Evolutionary conservation across 2,888 invertebrate genomes (phyloP).

Genomic region (Microctonus hyperodae): DNA sequence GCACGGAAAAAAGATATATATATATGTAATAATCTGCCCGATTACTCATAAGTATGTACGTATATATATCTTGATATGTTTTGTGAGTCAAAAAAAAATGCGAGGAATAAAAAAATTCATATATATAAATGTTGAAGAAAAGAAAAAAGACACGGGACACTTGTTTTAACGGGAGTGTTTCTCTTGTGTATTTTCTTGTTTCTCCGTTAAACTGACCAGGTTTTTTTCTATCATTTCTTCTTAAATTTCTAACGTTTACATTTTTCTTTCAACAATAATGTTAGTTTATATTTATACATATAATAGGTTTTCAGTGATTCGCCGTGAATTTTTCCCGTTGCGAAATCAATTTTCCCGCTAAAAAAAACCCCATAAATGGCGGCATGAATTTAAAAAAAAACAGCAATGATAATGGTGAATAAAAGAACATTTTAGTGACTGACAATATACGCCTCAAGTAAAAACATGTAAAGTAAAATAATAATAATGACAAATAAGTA

Average conservation of each 20-base stretch:
- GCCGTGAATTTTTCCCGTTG: constrained; percentile 12
- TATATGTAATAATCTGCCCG: background rate
- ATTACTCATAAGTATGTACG: too few relatives aligned
- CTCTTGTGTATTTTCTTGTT: background rate
- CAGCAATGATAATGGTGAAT: background rate
- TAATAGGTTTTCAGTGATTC: background rate
- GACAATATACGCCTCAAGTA: background rate
- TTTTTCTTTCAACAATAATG: constrained; percentile 21
- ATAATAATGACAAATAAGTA: background rate
- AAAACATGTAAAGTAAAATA: background rate
- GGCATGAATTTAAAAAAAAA: background rate
- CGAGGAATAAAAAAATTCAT: constrained; percentile 6
- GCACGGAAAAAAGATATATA: background rate
- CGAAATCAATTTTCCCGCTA: constrained; percentile 12
- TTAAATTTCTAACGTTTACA: background rate
- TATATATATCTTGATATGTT: background rate
- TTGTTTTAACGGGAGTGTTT: constrained; percentile 19
- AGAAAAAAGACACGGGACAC: background rate
- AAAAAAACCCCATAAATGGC: constrained; percentile 2
- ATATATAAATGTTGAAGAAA: background rate
- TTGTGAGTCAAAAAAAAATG: background rate
- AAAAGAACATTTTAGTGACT: too few relatives aligned
- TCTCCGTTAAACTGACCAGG: background rate
- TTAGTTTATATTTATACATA: too few relatives aligned
- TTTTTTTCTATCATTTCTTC: constrained; percentile 19